Evolutionary conservation across 1,140 invertebrate genomes (phyloP), one percentile per base, ranked within the genome.

Genomic region (Pseudachorutes palmiensis): DNA sequence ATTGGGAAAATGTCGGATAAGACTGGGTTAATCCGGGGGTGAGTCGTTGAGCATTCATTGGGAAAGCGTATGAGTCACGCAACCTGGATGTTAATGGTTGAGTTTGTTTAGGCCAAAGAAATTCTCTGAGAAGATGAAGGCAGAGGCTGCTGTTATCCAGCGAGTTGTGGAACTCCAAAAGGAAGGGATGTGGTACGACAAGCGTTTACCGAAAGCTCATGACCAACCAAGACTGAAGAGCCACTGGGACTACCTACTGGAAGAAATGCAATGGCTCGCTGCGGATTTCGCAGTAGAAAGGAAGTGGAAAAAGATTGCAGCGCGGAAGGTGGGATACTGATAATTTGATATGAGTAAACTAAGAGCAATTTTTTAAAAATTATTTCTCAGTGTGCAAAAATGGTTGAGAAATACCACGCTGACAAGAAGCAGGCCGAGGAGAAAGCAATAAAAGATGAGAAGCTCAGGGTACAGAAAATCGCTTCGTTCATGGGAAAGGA

Each of bases 171-270:
- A 95, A 81, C 81, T 89, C 74, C 92, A 88, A 78, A 87, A 85
- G 73, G 89, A 96, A 75, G 94, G 95, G 30, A 80, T 97, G 72
- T 98, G 94, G 95, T 88, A 91, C 55, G 90, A 94, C 76, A 86
- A 89, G 77, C 83, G 93, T 70, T 81, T 98, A 76, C 94, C 94
- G 1, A 95, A 96, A 81, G 84, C 95, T 28, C 86, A 92, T 75
- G 94, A 98, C 81, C 90, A 92, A 65, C 83, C 87, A 49, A 82
- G 93, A 73, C 82, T 85, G 22, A 98, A 98, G 82, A 88, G 89
- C n/a, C 96, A 99, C 78, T 98, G 95, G 95, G 97, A 99, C 78
- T 99, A 96, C 79, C 82, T 99, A 59, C 78, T 99, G 12, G 97
- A 99, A 79, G 97, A 99, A 80, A 97, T 98, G 92, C 88, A 89